Evolutionary conservation across 2,113 vertebrate genomes (phyloP).

Genomic region (Phalacrocorax brasilianus): DNA sequence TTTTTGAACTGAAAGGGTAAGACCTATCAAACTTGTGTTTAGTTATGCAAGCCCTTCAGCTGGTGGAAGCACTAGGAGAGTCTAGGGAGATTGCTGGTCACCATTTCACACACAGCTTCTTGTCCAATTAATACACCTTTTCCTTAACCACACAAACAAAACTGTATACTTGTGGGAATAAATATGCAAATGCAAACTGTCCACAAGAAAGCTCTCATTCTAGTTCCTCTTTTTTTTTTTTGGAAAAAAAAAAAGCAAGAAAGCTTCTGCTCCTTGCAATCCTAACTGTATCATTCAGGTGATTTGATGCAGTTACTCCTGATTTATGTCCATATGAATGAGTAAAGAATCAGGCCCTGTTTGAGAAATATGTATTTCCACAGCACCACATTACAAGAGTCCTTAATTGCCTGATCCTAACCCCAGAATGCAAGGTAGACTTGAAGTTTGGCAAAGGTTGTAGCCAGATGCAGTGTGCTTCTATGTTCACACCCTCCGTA

Average conservation of each 20-base stretch:
- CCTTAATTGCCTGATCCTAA: not conserved
- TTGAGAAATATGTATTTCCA: not conserved
- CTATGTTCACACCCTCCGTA: constrained; percentile 31
- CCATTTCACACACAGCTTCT: not conserved
- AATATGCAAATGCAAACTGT: not conserved
- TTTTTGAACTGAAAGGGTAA: not conserved
- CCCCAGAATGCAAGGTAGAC: constrained; percentile 9
- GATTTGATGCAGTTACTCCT: not conserved
- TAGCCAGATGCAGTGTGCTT: not conserved
- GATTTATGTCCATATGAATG: not conserved
- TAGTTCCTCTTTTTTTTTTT: not conserved
- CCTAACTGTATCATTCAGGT: not conserved
- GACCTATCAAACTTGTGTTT: not conserved
- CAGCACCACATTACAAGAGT: not conserved
- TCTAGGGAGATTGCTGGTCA: not conserved
- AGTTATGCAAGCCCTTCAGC: not conserved
- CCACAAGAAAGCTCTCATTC: not conserved
- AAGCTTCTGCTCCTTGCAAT: not conserved
- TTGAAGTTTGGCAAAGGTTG: not conserved
- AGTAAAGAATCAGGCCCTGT: not conserved
- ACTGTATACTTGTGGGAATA: not conserved
- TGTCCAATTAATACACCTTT: not conserved
- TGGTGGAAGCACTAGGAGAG: not conserved
- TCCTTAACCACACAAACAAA: not conserved
- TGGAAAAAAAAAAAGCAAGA: not conserved